phyloP scores from a whole-genome alignment of 37 sponge, comb jelly and placozoan genomes.

The Chondrilla cf. caribensis region DNA sequence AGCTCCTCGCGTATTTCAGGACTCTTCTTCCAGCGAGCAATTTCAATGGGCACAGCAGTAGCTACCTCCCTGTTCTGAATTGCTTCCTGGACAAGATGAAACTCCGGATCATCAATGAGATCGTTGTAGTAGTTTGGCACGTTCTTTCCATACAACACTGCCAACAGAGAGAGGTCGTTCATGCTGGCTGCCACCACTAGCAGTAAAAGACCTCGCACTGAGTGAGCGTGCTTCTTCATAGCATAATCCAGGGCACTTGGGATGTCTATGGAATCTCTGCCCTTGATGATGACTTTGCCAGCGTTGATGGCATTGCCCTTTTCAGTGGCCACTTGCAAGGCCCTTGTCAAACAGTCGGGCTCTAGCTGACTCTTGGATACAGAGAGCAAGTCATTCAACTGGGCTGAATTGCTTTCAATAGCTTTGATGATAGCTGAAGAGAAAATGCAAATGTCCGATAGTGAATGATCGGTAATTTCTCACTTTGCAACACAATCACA shows the following conservation, averaged over 20 bases:
- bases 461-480: too few relatives aligned
- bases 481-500: too few relatives aligned
- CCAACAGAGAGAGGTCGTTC: not conserved
- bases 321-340: constrained; percentile 31
- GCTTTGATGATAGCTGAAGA: constrained; percentile 18
- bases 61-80: constrained; percentile 42
- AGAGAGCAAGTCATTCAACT: not conserved
- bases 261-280: constrained; percentile 13
- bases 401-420: constrained; percentile 16
- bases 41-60: constrained; percentile 79
- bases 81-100: constrained; percentile 50
- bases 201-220: constrained; percentile 16
- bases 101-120: not conserved
- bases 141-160: constrained; percentile 2
- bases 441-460: not conserved
- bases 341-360: constrained; percentile 17
- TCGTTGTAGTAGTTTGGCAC: not conserved
- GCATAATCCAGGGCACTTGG: constrained; percentile 1
- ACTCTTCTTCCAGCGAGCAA: constrained; percentile 24
- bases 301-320: constrained; percentile 22
- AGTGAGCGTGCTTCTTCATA: not conserved
- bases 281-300: constrained; percentile 29
- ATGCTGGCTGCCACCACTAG: constrained; percentile 14
- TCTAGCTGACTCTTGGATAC: not conserved
- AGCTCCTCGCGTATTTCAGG: constrained; percentile 36